Base-by-base conservation (phyloP, 2,113 vertebrate genomes). In the Prinia subflava region DNA sequence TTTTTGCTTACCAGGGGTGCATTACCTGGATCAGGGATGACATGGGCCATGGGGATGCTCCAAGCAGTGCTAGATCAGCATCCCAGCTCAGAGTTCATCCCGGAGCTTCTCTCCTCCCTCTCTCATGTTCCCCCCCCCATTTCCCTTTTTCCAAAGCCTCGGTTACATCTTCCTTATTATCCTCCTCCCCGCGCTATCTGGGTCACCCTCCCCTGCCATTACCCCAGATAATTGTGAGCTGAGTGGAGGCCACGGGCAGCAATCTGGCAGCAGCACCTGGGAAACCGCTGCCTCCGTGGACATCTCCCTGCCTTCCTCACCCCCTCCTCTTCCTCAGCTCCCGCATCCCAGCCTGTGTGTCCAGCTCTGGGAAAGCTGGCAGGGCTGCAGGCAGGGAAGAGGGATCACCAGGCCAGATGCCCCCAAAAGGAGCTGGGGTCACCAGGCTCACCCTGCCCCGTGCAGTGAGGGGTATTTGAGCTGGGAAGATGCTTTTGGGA, bases 381-480 rank as follows among this genome's bases (percentile, higher is more conserved):
- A 31, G 59, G 55, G 41, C 37, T 83, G 56, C n/a, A 39, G 71
- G 41, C 50, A 63, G 55, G 31, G 20, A 25, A 60, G 24, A 23
- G 35, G 39, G 42, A 41, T 49, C 7, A 1, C 20, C 0, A 0
- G 31, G 15, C 4, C 47, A 50, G 68, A 47, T 28, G 23, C 7
- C 28, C 28, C 23, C 1, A 0, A 27, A 77, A 20, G 7, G 8
- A 12, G 44, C 6, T n/a, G 69, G 22, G 19, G 28, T 57, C 7
- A 0, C 9, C 31, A 11, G 0, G 0, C 23, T 69, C 1, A 0
- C 1, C 0, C 3, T 33, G 41, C 39, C 59, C 47, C 0, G 0
- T 5, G 53, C 35, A 74, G 31, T 0, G 0, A 60, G 23, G 30
- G 25, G 1, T 8, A n/a, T n/a, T n/a, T n/a, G n/a, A n/a, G n/a